Conservation (phyloP, 2,888 invertebrate genomes). For the Yponomeuta plumbellus region DNA sequence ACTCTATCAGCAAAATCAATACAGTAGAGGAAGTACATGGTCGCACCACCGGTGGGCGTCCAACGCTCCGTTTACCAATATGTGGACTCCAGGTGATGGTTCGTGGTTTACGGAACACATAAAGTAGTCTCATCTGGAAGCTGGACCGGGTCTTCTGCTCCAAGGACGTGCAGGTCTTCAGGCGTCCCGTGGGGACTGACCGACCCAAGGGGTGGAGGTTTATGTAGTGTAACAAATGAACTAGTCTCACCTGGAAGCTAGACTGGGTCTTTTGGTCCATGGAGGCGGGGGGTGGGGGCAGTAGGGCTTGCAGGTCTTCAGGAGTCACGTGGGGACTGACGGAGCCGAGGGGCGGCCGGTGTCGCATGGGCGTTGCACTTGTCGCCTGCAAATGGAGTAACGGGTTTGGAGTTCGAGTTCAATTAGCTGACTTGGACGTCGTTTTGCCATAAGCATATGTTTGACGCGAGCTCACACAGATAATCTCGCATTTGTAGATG, state of each 20-base stretch:
- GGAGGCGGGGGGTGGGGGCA: slow-evolving; percentile 65
- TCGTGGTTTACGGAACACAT: too few species aligned
- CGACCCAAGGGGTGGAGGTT: slow-evolving; percentile 17
- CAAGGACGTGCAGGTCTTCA: slow-evolving; percentile 72
- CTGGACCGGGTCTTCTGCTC: slow-evolving; percentile 79
- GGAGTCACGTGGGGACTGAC: slow-evolving; percentile 40
- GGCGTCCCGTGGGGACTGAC: slow-evolving; percentile 40
- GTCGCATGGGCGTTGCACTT: slow-evolving; percentile 28
- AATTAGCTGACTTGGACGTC: background rate
- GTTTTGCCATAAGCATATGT: too few species aligned
- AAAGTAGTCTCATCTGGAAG: slow-evolving; percentile 53
- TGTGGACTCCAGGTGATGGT: too few species aligned
- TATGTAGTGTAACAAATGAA: too few species aligned
- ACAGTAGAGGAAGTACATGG: too few species aligned
- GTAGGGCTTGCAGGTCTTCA: slow-evolving; percentile 65
- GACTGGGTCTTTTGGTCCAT: slow-evolving; percentile 80
- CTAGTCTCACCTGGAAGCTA: slow-evolving; percentile 64
- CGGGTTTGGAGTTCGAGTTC: background rate
- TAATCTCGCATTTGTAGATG: too few species aligned
- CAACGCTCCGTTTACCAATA: too few species aligned
- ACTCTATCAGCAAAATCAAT: too few species aligned
- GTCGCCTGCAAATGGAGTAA: slow-evolving; percentile 1
- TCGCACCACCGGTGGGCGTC: too few species aligned
- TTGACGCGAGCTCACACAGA: too few species aligned
- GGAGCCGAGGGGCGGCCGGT: slow-evolving; percentile 19